Evolutionary conservation across 30 jellyfish, hydroid and myxozoan species (phyloP).

Genomic region (Turritopsis dohrnii): DNA sequence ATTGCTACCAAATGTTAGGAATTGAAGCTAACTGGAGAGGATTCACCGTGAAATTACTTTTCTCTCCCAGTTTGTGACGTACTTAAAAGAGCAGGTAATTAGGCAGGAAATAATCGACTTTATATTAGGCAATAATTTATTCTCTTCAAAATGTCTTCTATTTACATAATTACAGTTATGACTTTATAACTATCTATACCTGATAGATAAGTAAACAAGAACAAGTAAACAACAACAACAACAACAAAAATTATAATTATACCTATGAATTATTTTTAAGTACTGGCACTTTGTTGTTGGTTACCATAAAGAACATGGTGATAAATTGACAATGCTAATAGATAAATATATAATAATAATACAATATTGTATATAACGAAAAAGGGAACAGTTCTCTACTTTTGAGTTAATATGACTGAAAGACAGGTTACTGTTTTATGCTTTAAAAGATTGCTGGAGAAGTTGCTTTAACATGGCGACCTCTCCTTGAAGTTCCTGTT

Average conservation of each 20-base stretch:
- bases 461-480: constrained; percentile 21
- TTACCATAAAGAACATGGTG: neutral
- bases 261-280: neutral
- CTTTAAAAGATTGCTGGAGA: constrained; percentile 20
- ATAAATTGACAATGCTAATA: neutral
- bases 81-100: neutral
- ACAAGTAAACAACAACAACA: neutral
- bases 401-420: neutral
- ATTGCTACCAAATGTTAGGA: too few relatives aligned
- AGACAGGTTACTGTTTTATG: neutral
- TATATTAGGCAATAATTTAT: neutral
- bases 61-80: neutral
- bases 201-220: neutral
- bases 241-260: neutral
- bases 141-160: neutral
- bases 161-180: neutral
- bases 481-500: constrained; percentile 35
- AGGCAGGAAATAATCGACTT: neutral
- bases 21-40: too few relatives aligned
- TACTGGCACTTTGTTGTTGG: neutral
- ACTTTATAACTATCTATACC: neutral
- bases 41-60: too few relatives aligned
- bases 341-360: neutral
- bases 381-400: neutral
- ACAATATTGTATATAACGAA: neutral